phyloP scores from a whole-genome alignment of 1,140 invertebrate species.

The Drosophila truncata region DNA sequence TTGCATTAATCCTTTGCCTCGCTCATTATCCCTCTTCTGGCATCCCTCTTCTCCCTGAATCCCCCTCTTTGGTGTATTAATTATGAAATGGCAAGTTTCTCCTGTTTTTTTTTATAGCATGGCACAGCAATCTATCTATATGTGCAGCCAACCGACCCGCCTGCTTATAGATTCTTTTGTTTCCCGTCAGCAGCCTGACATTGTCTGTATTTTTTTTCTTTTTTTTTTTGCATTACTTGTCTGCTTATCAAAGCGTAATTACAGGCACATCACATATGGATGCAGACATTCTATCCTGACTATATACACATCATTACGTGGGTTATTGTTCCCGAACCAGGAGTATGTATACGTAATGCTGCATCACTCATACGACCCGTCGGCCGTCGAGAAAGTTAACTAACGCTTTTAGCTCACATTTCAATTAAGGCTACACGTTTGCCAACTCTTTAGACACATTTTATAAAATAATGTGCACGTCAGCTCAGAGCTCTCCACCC shows the following conservation, averaged over 20 bases:
- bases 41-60: slow-evolving; percentile 13
- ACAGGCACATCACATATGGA: slow-evolving; percentile 54
- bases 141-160: slow-evolving; percentile 36
- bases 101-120: slow-evolving; percentile 25
- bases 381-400: slow-evolving; percentile 36
- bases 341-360: slow-evolving; percentile 17
- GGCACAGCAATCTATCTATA: slow-evolving; percentile 41
- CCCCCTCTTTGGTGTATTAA: slow-evolving; percentile 59
- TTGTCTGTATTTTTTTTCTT: slow-evolving; percentile 42
- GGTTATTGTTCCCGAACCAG: slow-evolving; percentile 52
- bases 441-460: slow-evolving; percentile 59
- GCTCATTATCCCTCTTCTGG: slow-evolving; percentile 70
- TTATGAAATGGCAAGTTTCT: slow-evolving; percentile 73
- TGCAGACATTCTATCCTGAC: slow-evolving; percentile 42
- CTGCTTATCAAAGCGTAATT: slow-evolving; percentile 82
- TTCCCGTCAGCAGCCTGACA: slow-evolving; percentile 65
- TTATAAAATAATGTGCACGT: slow-evolving; percentile 57
- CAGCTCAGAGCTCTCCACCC: neutral
- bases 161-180: slow-evolving; percentile 77
- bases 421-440: slow-evolving; percentile 61
- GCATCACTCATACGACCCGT: slow-evolving; percentile 49
- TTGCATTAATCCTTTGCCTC: slow-evolving; percentile 70
- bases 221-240: slow-evolving; percentile 67
- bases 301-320: slow-evolving; percentile 66
- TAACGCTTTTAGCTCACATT: slow-evolving; percentile 58